Percentiles rank a stretch among this genome's conserved stretches.
phyloP scores from a whole-genome alignment of 2,113 vertebrate species.

The Tetrao urogallus region DNA sequence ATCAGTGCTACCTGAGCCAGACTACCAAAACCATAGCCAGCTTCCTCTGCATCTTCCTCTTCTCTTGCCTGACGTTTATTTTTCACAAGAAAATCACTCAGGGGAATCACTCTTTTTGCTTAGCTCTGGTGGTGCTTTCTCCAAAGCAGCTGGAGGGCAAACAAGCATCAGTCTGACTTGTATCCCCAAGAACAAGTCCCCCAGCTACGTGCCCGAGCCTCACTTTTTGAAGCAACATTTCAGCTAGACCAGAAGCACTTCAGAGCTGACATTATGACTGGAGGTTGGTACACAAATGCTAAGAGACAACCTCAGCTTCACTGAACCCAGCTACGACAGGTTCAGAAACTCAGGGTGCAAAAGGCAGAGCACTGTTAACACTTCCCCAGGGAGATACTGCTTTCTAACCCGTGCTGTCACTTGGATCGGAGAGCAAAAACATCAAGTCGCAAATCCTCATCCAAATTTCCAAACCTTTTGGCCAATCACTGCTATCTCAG shows the following conservation, averaged over 20 bases:
- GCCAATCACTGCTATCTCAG: background rate
- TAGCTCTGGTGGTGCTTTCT: background rate
- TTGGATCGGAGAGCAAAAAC: background rate
- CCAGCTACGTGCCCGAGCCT: background rate
- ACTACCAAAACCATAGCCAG: background rate
- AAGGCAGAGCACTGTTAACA: background rate
- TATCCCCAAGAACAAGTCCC: background rate
- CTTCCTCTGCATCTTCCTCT: background rate
- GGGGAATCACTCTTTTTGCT: background rate
- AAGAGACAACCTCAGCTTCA: background rate
- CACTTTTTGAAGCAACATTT: background rate
- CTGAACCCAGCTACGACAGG: background rate
- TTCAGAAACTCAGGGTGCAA: background rate
- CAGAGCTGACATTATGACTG: background rate
- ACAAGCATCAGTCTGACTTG: background rate
- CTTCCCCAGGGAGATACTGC: background rate
- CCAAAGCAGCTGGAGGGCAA: background rate
- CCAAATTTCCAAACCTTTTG: slow-evolving; percentile 1
- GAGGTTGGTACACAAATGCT: background rate
- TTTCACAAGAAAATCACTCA: background rate
- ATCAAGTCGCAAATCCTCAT: background rate
- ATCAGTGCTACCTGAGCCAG: background rate
- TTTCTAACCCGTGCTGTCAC: background rate
- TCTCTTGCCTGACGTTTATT: background rate
- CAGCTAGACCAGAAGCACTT: background rate